Evolutionary conservation across 2,888 invertebrate genomes (phyloP).

Genomic region (Desoria tigrina): DNA sequence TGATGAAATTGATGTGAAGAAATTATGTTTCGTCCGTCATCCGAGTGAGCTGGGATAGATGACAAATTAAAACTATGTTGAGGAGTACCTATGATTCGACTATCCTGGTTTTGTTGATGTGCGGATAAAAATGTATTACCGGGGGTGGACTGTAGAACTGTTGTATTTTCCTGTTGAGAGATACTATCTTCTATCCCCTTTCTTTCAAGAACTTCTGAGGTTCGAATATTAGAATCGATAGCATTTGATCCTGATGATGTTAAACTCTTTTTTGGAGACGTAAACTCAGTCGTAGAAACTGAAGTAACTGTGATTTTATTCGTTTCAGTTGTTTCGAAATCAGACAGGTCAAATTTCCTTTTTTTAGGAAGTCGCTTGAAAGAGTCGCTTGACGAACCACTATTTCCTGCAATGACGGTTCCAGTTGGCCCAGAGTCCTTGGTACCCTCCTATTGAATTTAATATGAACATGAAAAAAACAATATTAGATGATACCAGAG

Average conservation of each 20-base stretch:
- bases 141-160: no score
- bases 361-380: slow-evolving; percentile 84
- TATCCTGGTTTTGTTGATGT: slow-evolving; percentile 7
- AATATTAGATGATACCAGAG: no score
- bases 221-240: no score
- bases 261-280: no score
- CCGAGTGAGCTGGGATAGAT: neutral
- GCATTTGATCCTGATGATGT: no score
- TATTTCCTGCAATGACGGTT: neutral
- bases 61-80: neutral
- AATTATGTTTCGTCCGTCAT: slow-evolving; percentile 6
- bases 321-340: slow-evolving; percentile 68
- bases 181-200: no score
- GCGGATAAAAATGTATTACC: neutral
- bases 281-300: neutral
- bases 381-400: slow-evolving; percentile 35
- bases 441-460: neutral
- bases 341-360: slow-evolving; percentile 79
- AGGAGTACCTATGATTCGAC: neutral
- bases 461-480: no score
- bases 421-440: neutral
- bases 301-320: neutral
- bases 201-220: no score
- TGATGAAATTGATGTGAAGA: slow-evolving; percentile 41
- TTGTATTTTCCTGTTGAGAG: no score